A percentile compares a stretch with the other conserved stretches of the same genome.
phyloP scores from a whole-genome alignment of 1,140 invertebrate genomes.

The Sminthurinus signatus region DNA sequence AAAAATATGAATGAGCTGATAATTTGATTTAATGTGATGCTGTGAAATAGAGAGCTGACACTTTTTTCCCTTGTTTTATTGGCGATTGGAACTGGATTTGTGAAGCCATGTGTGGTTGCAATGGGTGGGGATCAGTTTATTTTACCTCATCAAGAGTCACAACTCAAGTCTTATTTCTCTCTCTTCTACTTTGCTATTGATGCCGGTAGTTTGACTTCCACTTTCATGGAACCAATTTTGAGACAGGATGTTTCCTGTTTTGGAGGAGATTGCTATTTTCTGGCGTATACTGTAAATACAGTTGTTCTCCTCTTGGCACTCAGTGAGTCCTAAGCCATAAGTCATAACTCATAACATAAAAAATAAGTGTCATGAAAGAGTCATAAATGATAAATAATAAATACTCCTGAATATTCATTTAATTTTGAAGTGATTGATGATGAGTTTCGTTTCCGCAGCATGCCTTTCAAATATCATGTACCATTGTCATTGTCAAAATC shows the following conservation, averaged over 20 bases:
- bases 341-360: too few relatives aligned
- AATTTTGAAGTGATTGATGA: too few relatives aligned
- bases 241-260: slow-evolving; percentile 76
- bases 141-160: slow-evolving; percentile 44
- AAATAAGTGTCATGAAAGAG: too few relatives aligned
- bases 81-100: slow-evolving; percentile 86
- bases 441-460: too few relatives aligned
- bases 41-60: slow-evolving; percentile 56
- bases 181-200: slow-evolving; percentile 58
- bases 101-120: slow-evolving; percentile 85
- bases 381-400: too few relatives aligned
- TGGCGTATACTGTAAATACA: slow-evolving; percentile 68
- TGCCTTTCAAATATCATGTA: too few relatives aligned
- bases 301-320: slow-evolving; percentile 48
- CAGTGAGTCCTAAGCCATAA: too few relatives aligned
- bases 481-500: slow-evolving; percentile 67
- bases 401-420: too few relatives aligned
- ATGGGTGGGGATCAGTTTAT: slow-evolving; percentile 42
- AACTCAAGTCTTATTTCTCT: slow-evolving; percentile 53
- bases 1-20: too few relatives aligned
- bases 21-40: background rate
- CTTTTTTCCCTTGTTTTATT: slow-evolving; percentile 72
- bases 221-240: slow-evolving; percentile 53
- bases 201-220: slow-evolving; percentile 53
- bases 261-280: slow-evolving; percentile 72